A percentile compares a stretch with the other conserved stretches of the same genome.
phyloP scores from a whole-genome alignment of 2,797 vertebrate genomes.

The Chelon auratus region DNA sequence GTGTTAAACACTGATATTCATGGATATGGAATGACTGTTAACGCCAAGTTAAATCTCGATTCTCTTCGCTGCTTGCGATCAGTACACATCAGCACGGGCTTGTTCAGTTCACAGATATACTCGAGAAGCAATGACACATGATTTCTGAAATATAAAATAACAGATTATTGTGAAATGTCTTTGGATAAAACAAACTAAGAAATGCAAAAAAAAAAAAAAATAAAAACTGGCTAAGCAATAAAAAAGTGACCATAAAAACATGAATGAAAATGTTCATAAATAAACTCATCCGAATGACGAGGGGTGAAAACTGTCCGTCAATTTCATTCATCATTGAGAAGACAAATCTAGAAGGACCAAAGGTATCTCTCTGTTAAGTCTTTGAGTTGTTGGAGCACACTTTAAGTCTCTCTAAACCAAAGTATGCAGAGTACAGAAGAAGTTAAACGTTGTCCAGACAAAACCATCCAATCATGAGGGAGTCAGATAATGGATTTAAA shows the following conservation, averaged over 20 bases:
- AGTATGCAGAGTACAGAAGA: conserved; percentile 12
- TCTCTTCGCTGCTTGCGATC: conserved; percentile 27
- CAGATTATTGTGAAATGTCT: conserved; percentile 56
- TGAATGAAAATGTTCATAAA: conserved; percentile 45
- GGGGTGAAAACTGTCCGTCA: conserved; percentile 69
- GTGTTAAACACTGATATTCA: conserved; percentile 57
- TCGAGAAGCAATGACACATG: conserved; percentile 55
- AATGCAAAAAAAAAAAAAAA: conserved; percentile 32
- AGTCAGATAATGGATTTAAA: conserved; percentile 55
- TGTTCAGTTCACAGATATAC: conserved; percentile 65
- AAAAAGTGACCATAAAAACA: conserved; percentile 52
- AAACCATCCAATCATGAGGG: conserved; percentile 58
- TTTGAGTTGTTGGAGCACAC: conserved; percentile 10
- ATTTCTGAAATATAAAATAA: conserved; percentile 45
- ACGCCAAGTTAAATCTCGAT: conserved; percentile 42
- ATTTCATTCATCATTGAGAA: conserved; percentile 84
- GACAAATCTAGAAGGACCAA: conserved; percentile 42
- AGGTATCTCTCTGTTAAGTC: conserved; percentile 31
- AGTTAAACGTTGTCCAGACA: conserved; percentile 40
- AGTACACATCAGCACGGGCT: conserved; percentile 64
- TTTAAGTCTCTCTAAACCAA: conserved; percentile 22
- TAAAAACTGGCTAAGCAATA: conserved; percentile 8
- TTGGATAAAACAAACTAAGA: conserved; percentile 43
- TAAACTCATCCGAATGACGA: conserved; percentile 47
- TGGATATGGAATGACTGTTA: conserved; percentile 61